Percentiles rank a stretch among this genome's conserved stretches.
phyloP scores from a whole-genome alignment of 2,113 vertebrate species.

The Acrocephalus arundinaceus region DNA sequence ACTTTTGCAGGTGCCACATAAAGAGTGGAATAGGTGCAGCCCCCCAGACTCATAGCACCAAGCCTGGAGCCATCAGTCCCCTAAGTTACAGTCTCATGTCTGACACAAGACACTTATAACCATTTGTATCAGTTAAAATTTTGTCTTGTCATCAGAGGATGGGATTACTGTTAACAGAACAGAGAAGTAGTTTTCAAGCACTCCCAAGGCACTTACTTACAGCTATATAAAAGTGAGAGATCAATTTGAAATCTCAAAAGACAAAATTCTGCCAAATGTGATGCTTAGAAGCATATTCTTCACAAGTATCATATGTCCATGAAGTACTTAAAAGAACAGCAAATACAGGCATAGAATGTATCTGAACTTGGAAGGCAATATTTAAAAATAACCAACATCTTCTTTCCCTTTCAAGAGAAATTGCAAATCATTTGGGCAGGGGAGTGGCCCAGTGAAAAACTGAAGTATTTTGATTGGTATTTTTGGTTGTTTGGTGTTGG shows the following conservation, averaged over 20 bases:
- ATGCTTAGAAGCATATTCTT: background rate
- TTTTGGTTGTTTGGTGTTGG: background rate
- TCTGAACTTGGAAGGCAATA: background rate
- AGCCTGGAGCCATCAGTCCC: background rate
- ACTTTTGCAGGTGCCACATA: background rate
- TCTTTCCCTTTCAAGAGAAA: background rate
- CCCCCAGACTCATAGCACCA: rapidly evolving
- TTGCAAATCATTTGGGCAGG: background rate
- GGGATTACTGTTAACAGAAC: background rate
- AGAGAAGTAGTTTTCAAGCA: background rate
- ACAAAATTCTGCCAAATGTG: background rate
- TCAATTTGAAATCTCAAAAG: background rate
- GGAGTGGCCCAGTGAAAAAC: background rate
- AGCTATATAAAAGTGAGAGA: background rate
- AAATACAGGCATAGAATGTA: background rate
- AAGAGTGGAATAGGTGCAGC: background rate
- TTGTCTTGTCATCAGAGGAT: background rate
- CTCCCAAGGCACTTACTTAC: background rate
- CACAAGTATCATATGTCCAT: background rate
- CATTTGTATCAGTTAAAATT: background rate
- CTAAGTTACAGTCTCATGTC: background rate
- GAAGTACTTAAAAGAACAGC: background rate
- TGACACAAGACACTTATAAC: background rate
- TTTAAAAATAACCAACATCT: slow-evolving; percentile 13
- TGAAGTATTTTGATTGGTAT: background rate